Evolutionary conservation across 2,888 invertebrate species (phyloP).

Genomic region (Frankliniella intonsa): DNA sequence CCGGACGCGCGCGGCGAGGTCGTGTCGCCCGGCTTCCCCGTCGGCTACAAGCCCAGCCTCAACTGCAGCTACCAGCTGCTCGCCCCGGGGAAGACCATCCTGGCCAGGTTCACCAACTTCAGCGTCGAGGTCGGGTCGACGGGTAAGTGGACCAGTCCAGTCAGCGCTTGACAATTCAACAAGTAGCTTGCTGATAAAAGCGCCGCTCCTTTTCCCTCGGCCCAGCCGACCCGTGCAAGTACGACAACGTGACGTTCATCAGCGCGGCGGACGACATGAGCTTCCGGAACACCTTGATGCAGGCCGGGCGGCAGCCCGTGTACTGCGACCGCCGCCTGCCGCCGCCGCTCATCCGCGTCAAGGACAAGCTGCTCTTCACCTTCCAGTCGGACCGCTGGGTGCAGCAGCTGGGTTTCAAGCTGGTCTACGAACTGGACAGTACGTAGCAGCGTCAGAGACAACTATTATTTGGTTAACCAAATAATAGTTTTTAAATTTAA

Average conservation of each 20-base stretch:
- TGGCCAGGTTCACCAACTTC: neutral
- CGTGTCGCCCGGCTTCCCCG: conserved; percentile 1
- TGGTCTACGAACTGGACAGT: neutral
- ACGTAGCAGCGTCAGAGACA: neutral
- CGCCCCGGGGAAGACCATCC: neutral
- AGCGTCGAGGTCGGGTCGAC: conserved; percentile 1
- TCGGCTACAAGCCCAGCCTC: neutral
- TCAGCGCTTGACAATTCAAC: too few relatives aligned
- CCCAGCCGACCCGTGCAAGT: neutral
- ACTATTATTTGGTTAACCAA: too few relatives aligned
- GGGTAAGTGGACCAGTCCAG: too few relatives aligned
- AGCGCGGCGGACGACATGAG: neutral
- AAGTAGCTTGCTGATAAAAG: too few relatives aligned
- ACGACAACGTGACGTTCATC: neutral
- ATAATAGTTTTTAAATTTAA: too few relatives aligned
- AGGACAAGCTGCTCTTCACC: neutral
- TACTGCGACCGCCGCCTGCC: neutral
- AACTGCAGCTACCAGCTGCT: conserved; percentile 12
- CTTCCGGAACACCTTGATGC: neutral
- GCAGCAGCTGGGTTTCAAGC: conserved; percentile 6
- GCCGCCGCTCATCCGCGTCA: neutral
- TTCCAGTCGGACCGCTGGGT: neutral
- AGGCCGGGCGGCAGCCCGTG: neutral
- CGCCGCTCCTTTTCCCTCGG: neutral
- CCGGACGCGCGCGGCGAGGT: neutral